Base-by-base conservation (phyloP, 2,113 vertebrate genomes). In the Melozone crissalis region DNA sequence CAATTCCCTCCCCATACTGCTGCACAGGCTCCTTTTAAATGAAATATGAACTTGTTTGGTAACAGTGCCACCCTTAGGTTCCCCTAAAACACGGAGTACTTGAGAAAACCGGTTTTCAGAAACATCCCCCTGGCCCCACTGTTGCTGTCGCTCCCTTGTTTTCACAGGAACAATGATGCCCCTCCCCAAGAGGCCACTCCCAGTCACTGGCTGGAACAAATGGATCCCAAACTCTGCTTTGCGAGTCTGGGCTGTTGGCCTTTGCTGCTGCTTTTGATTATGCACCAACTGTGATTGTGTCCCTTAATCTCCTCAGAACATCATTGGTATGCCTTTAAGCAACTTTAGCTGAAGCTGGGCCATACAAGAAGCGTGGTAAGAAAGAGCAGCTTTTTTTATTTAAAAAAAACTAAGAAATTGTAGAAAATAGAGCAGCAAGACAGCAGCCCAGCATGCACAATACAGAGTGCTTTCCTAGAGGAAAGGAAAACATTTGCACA, bases 401-500 rank as follows among this genome's bases (percentile, higher is more conserved):
- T 15, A 30, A 24, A n/a, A 62, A 18, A 67, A 20, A 5, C 3
- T 7, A 63, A 77, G 10, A 35, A 69, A 67, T 20, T 54, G 14
- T 33, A 59, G 52, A 68, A 91, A 91, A 91, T 1, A n/a, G 39
- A 78, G 59, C 30, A 81, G 54, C 15, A 19, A 73, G 54, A 37
- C 0, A 0, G 43, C 35, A 63, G 58, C 9, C 58, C 59, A 55
- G 39, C 58, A 57, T 10, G 57, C 33, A 41, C 35, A 87, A 86
- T 12, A 75, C 27, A 49, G 59, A 84, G 24, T 24, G 27, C 43
- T 87, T 89, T 80, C 69, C 73, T 54, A 68, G 55, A 74, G 47
- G 52, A 71, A 82, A 85, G 51, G 30, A 80, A 95, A 93, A 91
- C 73, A 94, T 54, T 22, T 20, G 27, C 54, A 95, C 87, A 95